A percentile compares a stretch with the other conserved stretches of the same genome.
Conservation (phyloP, 2,888 invertebrate species). For the Rhopalosiphum nymphaeae region DNA sequence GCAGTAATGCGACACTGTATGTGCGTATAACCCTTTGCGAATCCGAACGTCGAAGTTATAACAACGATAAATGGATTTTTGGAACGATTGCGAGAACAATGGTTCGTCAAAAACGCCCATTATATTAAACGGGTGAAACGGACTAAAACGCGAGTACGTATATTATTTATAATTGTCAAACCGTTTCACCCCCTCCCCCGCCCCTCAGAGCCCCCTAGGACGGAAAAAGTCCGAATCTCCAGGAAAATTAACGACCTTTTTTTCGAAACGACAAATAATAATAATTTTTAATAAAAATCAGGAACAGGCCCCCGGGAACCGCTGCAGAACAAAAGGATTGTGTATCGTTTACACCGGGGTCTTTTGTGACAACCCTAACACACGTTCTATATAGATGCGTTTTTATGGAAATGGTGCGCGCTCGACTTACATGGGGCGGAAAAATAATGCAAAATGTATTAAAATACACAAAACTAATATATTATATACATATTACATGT, state of each 20-base stretch:
- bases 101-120: slow-evolving; percentile 61
- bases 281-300: slow-evolving; percentile 62
- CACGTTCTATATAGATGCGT: slow-evolving; percentile 40
- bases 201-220: neutral
- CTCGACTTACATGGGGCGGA: slow-evolving; percentile 37
- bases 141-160: neutral
- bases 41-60: slow-evolving; percentile 48
- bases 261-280: slow-evolving; percentile 33
- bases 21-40: slow-evolving; percentile 49
- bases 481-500: neutral
- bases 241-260: slow-evolving; percentile 62
- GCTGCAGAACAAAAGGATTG: slow-evolving; percentile 60
- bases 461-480: slow-evolving; percentile 59
- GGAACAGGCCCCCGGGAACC: slow-evolving; percentile 53
- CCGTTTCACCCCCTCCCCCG: neutral
- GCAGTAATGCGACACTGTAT: slow-evolving; percentile 25
- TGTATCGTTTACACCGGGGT: slow-evolving; percentile 58
- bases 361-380: slow-evolving; percentile 57
- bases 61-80: slow-evolving; percentile 61
- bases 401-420: slow-evolving; percentile 62
- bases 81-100: slow-evolving; percentile 57
- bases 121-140: slow-evolving; percentile 52
- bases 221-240: slow-evolving; percentile 37
- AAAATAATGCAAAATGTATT: slow-evolving; percentile 63
- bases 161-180: slow-evolving; percentile 62